phyloP scores from a whole-genome alignment of 2,113 vertebrate genomes.

The Philantomba maxwellii region DNA sequence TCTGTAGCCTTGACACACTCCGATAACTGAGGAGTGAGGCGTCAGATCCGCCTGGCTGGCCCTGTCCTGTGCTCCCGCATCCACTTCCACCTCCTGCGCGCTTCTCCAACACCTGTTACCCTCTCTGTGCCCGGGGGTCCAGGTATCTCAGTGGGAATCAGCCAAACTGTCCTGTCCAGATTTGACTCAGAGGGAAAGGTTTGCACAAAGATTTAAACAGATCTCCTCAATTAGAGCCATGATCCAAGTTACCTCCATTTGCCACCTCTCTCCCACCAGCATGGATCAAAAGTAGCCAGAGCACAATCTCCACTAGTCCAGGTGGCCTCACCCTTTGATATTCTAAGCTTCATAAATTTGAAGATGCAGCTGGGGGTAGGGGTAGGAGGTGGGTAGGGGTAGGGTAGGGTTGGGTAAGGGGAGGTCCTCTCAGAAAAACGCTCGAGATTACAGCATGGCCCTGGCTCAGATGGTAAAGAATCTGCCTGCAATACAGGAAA shows the following conservation, averaged over 20 bases:
- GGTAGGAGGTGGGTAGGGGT: not conserved
- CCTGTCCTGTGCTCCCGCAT: not conserved
- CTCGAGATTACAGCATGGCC: not conserved
- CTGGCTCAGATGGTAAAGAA: not conserved
- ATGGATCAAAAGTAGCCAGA: not conserved
- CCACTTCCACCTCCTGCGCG: not conserved
- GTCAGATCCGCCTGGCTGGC: not conserved
- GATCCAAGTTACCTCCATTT: not conserved
- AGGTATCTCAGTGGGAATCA: not conserved
- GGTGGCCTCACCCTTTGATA: not conserved
- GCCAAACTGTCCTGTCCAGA: not conserved
- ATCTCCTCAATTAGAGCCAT: not conserved
- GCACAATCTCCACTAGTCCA: not conserved
- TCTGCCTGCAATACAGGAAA: not conserved
- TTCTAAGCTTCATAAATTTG: not conserved
- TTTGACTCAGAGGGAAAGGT: not conserved
- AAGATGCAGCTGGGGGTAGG: not conserved
- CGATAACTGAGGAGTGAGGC: fast-evolving
- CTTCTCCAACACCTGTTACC: not conserved
- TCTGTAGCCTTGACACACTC: not conserved
- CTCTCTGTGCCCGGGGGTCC: not conserved
- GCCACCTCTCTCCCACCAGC: not conserved
- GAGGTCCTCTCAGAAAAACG: not conserved
- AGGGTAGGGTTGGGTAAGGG: fast-evolving
- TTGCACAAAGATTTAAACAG: not conserved